Percentiles rank a stretch among this genome's conserved stretches.
Conservation (phyloP, 2,113 vertebrate genomes). For the Pollachius pollachius region DNA sequence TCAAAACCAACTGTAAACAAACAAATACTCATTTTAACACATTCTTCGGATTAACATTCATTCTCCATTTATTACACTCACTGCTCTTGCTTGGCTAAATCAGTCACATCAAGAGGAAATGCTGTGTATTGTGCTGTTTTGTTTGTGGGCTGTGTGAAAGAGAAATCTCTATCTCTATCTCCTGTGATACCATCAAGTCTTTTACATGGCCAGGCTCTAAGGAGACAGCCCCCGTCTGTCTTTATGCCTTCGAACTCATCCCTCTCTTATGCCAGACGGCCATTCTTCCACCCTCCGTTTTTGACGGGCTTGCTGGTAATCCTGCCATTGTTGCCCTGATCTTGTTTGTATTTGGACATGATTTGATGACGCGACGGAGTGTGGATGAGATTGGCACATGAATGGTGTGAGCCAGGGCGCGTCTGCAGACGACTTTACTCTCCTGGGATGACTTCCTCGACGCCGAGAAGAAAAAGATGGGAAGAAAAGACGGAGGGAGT, state of each 20-base stretch:
- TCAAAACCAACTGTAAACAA: too few species aligned
- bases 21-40: too few species aligned
- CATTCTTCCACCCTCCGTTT: slow-evolving; percentile 26
- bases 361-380: slow-evolving; percentile 70
- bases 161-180: slow-evolving; percentile 35
- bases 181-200: slow-evolving; percentile 49
- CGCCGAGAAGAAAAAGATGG: slow-evolving; percentile 29
- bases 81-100: too few species aligned
- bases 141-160: slow-evolving; percentile 3
- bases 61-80: too few species aligned
- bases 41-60: too few species aligned
- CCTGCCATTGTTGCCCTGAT: slow-evolving; percentile 71
- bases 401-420: slow-evolving; percentile 64
- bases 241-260: slow-evolving; percentile 53
- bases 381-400: slow-evolving; percentile 67
- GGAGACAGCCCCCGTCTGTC: slow-evolving; percentile 36
- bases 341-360: slow-evolving; percentile 77
- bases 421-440: slow-evolving; percentile 55
- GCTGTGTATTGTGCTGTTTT: neutral
- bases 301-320: slow-evolving; percentile 61
- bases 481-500: slow-evolving; percentile 11
- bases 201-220: slow-evolving; percentile 21
- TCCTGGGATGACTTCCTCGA: slow-evolving; percentile 53
- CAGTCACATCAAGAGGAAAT: too few species aligned
- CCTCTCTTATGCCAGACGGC: slow-evolving; percentile 47